phyloP scores from a whole-genome alignment of 2,113 vertebrate genomes.

The Seriola quinqueradiata region DNA sequence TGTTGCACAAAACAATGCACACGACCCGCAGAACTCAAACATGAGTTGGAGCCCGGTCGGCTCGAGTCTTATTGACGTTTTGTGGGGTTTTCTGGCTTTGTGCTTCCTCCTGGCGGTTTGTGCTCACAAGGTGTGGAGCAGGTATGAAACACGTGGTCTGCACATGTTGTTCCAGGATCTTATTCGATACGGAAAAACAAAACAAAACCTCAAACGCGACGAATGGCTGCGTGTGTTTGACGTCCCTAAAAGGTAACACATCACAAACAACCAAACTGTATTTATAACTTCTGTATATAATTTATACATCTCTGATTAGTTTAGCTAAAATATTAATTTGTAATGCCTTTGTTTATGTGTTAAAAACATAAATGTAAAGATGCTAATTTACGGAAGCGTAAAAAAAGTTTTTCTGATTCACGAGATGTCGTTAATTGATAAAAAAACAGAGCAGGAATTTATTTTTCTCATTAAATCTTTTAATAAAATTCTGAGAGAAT shows the following conservation, averaged over 20 bases:
- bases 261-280: too few species aligned
- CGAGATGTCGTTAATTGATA: too few species aligned
- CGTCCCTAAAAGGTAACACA: constrained; percentile 82
- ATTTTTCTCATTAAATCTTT: too few species aligned
- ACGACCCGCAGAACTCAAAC: neutral
- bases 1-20: constrained; percentile 59
- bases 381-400: neutral
- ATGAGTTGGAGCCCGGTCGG: constrained; percentile 34
- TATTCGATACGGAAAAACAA: constrained; percentile 86
- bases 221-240: constrained; percentile 68
- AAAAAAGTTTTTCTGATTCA: too few species aligned
- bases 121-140: constrained; percentile 49
- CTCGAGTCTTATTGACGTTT: constrained; percentile 37
- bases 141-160: constrained; percentile 8
- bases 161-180: constrained; percentile 80
- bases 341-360: neutral
- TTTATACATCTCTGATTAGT: neutral
- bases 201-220: constrained; percentile 62
- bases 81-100: constrained; percentile 73
- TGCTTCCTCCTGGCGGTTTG: constrained; percentile 74
- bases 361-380: neutral
- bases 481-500: too few species aligned
- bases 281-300: neutral
- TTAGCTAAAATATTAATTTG: neutral
- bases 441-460: too few species aligned